Base-by-base conservation (phyloP, 92 coral and sea anemone species). In the Palythoa grandis region DNA sequence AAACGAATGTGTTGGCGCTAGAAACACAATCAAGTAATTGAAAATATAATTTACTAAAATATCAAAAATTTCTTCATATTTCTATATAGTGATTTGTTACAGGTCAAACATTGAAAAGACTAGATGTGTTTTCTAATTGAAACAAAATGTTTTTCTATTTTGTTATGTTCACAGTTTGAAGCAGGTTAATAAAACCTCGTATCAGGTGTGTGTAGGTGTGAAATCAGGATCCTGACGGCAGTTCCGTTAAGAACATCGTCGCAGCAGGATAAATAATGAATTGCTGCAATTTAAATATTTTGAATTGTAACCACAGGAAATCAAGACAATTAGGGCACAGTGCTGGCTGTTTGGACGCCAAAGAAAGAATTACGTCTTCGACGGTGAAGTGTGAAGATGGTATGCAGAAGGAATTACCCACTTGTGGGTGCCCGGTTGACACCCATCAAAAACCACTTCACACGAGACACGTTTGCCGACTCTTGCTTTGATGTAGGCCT, bases 221-320 rank as follows among this genome's bases (percentile, higher is more conserved):
- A 72, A 19, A 14, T 15, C 23, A 39, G 50, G 7, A 43, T 9
- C 16, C 9, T 73, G 56, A 24, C 67, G 24, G 3, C 40, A 56
- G 67, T 53, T 76, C 58, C 47, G 40, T 29, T 54, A 22, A 54
- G 63, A 76, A 6, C 66, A 16, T 23, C 24, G 67, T 23, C 67
- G 15, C 47, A 69, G 74, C 19, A 8, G 40, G 39, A 37, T 29
- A 29, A 54, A 29, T 43, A 40, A 40, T 8, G 12, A 14, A 25
- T 25, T 35, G 63, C 40, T 35, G 39, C 68, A 53, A 53, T 53
- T 24, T 58, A 76, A 54, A 76, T 76, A 76, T 76, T 76, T 76
- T 53, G 66, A 16, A 76, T 76, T 76, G 40, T 25, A 53, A 24
- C 43, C 82, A 76, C 82, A 76, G 82, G 82, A 76, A 52, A 29